These are phyloP conservation scores for Nephrotoma appendiculata DNA, from an alignment of 2,888 invertebrate species.

Conservation along the genomic window DNA sequence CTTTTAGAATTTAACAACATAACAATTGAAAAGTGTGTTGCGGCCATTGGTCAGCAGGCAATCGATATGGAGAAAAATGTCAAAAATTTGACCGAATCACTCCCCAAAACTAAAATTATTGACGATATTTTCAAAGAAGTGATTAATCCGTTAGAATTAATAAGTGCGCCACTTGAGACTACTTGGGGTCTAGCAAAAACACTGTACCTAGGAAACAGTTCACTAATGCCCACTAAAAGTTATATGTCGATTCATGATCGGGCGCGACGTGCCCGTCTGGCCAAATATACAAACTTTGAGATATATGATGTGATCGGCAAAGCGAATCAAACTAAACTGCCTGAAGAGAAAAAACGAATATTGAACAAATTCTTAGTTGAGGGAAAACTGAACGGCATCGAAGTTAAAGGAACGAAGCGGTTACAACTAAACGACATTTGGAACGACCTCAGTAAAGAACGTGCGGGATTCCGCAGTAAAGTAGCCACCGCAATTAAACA, in stretches of 20 bases:
- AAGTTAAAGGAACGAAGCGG: constrained; percentile 40
- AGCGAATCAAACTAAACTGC: constrained; percentile 23
- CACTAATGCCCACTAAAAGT: constrained; percentile 61
- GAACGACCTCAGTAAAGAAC: constrained; percentile 40
- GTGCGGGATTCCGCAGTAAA: constrained; percentile 49
- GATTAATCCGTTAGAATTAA: constrained; percentile 58
- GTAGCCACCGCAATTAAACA: constrained; percentile 46
- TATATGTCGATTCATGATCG: constrained; percentile 68
- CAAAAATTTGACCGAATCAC: constrained; percentile 46
- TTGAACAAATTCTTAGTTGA: constrained; percentile 67
- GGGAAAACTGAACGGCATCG: constrained; percentile 69
- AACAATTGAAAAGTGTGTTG: constrained; percentile 70
- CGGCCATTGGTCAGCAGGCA: constrained; percentile 69
- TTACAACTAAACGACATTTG: constrained; percentile 39
- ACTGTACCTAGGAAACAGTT: constrained; percentile 63
- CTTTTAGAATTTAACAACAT: constrained; percentile 69
- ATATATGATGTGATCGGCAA: constrained; percentile 48
- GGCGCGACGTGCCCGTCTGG: constrained; percentile 55
- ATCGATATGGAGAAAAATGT: constrained; percentile 67
- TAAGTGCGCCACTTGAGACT: constrained; percentile 57
- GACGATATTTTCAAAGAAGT: constrained; percentile 52
- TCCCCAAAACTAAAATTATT: constrained; percentile 31
- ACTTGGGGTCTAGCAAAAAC: constrained; percentile 82
- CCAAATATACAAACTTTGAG: constrained; percentile 54
- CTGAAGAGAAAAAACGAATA: constrained; percentile 52